A percentile compares a stretch with the other conserved stretches of the same genome.
Conservation (phyloP, 2,888 invertebrate genomes). For the Panopea generosa region DNA sequence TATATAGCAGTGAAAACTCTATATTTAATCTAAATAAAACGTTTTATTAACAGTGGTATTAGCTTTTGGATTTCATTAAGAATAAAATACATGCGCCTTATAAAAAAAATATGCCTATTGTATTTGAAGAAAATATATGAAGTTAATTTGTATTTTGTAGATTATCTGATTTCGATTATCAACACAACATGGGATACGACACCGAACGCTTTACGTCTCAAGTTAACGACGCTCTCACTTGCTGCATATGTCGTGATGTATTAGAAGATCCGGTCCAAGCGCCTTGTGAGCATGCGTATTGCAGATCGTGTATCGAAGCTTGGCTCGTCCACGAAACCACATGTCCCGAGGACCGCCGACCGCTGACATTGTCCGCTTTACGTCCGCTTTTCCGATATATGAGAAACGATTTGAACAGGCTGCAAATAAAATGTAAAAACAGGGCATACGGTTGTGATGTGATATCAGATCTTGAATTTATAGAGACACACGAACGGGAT, state of each 20-base stretch:
- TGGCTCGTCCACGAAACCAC: constrained; percentile 78
- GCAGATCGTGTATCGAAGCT: constrained; percentile 75
- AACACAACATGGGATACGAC: constrained; percentile 75
- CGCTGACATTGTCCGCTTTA: constrained; percentile 64
- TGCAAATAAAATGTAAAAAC: constrained; percentile 73
- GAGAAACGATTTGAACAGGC: constrained; percentile 73
- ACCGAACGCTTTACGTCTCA: constrained; percentile 72
- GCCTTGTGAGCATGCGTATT: constrained; percentile 82
- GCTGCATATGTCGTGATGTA: constrained; percentile 79
- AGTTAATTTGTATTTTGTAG: too few species aligned
- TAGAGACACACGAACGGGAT: constrained; percentile 68
- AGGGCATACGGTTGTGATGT: constrained; percentile 68
- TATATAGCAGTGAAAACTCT: too few species aligned
- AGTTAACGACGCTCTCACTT: constrained; percentile 78
- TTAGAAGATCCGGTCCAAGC: constrained; percentile 79
- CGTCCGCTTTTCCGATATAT: constrained; percentile 76
- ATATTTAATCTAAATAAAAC: too few species aligned
- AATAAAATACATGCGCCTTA: too few species aligned
- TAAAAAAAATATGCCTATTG: too few species aligned
- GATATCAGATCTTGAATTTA: constrained; percentile 68
- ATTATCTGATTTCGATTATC: background rate
- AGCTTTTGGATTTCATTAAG: too few species aligned
- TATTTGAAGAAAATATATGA: too few species aligned
- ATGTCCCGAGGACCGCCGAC: constrained; percentile 79
- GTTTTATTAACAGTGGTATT: too few species aligned